A percentile compares a stretch with the other conserved stretches of the same genome.
Conservation (phyloP, 2,888 invertebrate species). For the Cataglyphis rosenhaueri region DNA sequence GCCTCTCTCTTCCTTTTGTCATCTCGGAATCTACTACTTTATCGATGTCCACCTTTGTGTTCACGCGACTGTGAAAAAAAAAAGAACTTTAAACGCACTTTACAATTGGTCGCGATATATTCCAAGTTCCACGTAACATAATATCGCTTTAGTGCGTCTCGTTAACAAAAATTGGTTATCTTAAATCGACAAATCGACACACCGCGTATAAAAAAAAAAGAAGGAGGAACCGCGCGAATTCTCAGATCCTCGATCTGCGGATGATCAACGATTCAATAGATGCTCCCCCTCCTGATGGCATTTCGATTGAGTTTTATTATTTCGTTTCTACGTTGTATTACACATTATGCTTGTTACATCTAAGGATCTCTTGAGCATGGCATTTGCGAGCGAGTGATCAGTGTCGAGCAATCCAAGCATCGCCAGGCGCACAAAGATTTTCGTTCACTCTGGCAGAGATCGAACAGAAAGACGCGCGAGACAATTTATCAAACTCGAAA, state of each 20-base stretch:
- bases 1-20: slow-evolving; percentile 54
- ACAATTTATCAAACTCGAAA: neutral
- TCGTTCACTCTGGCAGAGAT: neutral
- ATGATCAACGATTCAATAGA: slow-evolving; percentile 47
- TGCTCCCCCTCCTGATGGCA: slow-evolving; percentile 36
- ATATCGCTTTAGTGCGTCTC: slow-evolving; percentile 23
- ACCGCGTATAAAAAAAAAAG: neutral
- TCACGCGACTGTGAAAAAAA: slow-evolving; percentile 18
- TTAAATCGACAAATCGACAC: slow-evolving; percentile 2
- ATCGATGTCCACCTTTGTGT: slow-evolving; percentile 15
- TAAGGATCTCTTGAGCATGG: slow-evolving; percentile 81
- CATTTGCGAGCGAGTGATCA: slow-evolving; percentile 79
- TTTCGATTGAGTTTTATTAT: slow-evolving; percentile 67
- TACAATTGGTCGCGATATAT: slow-evolving; percentile 41
- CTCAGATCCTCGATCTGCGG: slow-evolving; percentile 53
- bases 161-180: slow-evolving; percentile 17
- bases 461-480: neutral
- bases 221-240: slow-evolving; percentile 32
- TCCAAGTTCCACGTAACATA: slow-evolving; percentile 74
- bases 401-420: slow-evolving; percentile 67
- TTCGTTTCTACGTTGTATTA: slow-evolving; percentile 67
- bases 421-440: slow-evolving; percentile 55
- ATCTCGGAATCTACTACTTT: slow-evolving; percentile 34
- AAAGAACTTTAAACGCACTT: slow-evolving; percentile 42
- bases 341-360: slow-evolving; percentile 79